Base-by-base conservation (phyloP, 2,888 invertebrate species). In the Drosophila formosana region DNA sequence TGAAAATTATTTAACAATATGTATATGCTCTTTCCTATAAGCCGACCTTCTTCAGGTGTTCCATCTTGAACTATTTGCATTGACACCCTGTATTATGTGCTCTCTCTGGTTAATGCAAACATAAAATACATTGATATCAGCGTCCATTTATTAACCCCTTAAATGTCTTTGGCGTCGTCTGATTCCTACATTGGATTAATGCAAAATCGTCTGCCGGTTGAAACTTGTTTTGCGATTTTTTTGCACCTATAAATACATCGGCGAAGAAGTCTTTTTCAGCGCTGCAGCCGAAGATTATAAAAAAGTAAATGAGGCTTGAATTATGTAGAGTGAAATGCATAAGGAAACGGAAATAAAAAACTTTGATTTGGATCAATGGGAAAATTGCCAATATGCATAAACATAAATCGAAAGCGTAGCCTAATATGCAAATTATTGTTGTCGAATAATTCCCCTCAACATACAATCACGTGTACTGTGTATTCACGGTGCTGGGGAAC, bases 141-240 rank as follows among this genome's bases (percentile, higher is more conserved):
- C 46, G 18, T 66, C 18, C 56, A 65, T 66, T 77, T 85, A 70
- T 80, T 71, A 76, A 55, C 66, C 41, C 47, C 26, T 18, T 56
- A 66, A 82, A 82, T 79, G 77, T 65, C 52, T 65, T 67, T 74
- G 88, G 71, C 80, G 74, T 49, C 85, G 64, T 64, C 68, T n/a
- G 62, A 64, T 57, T 79, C 65, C 65, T 62, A 9, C 70, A 23
- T 55, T 67, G 56, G 52, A 62, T 57, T 53, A 52, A 55, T 43
- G 62, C 55, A 66, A 63, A 56, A 41, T 8, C 43, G 18, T 47
- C 45, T 46, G 52, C 18, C 39, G 34, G 37, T 11, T 39, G 5
- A 64, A 75, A 77, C 75, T 50, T 32, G 78, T 75, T 77, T 73
- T 52, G 45, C 46, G 13, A 26, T 18, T 39, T 50, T 50, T 46